Base-by-base conservation (phyloP, 2,888 invertebrate genomes). In the Gerris lacustris region DNA sequence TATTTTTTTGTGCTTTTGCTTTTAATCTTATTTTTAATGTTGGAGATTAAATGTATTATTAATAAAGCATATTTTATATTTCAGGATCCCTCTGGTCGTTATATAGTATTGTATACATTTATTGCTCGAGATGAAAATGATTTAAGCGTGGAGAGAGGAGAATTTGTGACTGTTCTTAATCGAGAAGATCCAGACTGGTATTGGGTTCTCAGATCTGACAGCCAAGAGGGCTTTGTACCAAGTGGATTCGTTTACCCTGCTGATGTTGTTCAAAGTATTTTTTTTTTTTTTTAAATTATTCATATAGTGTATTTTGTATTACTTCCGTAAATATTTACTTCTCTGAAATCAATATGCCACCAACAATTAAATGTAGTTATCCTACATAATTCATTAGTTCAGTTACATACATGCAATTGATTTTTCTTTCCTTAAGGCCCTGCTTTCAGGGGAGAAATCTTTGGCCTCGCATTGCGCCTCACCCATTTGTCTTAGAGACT, bases 131-230 rank as follows among this genome's bases (percentile, higher is more conserved):
- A 96, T 79, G 96, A 96, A 79, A 95, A 96, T 78, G 96, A 96
- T 80, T 90, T 96, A 0, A 92, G 91, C 63, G 96, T 96, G 0
- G 93, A 94, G 78, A 83, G 94, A 67, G 96, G 96, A 0, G 96
- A 96, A 80, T 92, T 96, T 82, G 94, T 96, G n/a, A 95, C 95
- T 72, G 93, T 96, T 15, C 82, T 96, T 70, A 96, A 96, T 81
- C 86, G 92, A 78, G 96, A 96, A 80, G 96, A 96, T 81, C 91
- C 93, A 0, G 95, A 96, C 80, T 96, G 96, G 96, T 96, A 91
- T 80, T 96, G 96, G 96, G 92, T 96, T 69, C 89, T 94, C 63
- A 85, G 94, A 76, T 91, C 91, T 76, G 94, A 96, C 79, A 94
- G 93, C 0, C 92, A 93, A 77, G 96, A 96, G 81, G 96, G 96